Evolutionary conservation across 2,888 invertebrate genomes (phyloP).

Genomic region (Carcina quercana): DNA sequence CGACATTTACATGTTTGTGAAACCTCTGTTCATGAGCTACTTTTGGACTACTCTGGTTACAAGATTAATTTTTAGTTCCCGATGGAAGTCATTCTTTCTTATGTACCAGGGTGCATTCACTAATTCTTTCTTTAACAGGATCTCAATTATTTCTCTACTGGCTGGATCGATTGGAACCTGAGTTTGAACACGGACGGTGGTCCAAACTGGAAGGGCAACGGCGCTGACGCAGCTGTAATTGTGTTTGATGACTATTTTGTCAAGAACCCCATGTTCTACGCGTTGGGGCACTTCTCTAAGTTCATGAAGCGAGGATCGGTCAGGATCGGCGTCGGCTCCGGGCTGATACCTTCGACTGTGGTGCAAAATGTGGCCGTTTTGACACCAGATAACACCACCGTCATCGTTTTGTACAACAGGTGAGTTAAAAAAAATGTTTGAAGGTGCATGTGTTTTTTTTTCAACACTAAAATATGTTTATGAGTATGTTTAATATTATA

Average conservation of each 20-base stretch:
- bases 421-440: too few relatives aligned
- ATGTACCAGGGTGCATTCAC: too few relatives aligned
- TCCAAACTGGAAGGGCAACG: constrained; percentile 85
- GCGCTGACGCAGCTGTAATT: constrained; percentile 85
- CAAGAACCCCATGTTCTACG: constrained; percentile 94
- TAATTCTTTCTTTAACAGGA: too few relatives aligned
- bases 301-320: constrained; percentile 78
- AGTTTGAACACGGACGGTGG: constrained; percentile 85
- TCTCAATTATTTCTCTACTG: constrained; percentile 81
- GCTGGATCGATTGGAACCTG: constrained; percentile 96
- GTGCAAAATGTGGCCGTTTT: constrained; percentile 34
- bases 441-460: too few relatives aligned
- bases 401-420: constrained; percentile 50
- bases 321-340: constrained; percentile 28
- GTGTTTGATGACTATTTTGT: constrained; percentile 79
- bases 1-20: too few relatives aligned
- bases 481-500: too few relatives aligned
- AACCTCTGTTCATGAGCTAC: too few relatives aligned
- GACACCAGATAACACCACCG: constrained; percentile 41
- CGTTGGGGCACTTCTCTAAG: constrained; percentile 86
- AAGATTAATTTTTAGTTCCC: too few relatives aligned
- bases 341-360: constrained; percentile 11
- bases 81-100: too few relatives aligned
- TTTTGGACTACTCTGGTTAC: too few relatives aligned
- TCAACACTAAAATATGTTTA: too few relatives aligned